Evolutionary conservation across 64 coral and sea anemone genomes (phyloP).

Genomic region (Pocillopora damicornis): DNA sequence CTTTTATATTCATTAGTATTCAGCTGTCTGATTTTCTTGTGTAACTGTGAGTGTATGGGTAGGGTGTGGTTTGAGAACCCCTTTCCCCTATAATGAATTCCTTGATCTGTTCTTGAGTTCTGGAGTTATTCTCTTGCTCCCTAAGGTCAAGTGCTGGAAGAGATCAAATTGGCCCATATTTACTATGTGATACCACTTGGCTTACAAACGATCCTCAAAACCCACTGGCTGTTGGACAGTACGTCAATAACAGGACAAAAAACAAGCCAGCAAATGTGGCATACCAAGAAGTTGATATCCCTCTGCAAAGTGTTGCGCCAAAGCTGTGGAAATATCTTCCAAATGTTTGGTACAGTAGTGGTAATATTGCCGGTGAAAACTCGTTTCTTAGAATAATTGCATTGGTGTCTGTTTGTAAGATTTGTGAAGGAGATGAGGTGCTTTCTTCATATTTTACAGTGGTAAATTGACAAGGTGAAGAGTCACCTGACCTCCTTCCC

Average conservation of each 20-base stretch:
- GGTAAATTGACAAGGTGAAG: slow-evolving; percentile 41
- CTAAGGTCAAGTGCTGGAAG: slow-evolving; percentile 73
- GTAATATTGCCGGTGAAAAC: slow-evolving; percentile 48
- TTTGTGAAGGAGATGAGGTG: slow-evolving; percentile 77
- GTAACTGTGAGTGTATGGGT: no score
- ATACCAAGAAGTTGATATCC: slow-evolving; percentile 88
- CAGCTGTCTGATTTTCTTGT: no score
- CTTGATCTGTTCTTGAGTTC: not conserved
- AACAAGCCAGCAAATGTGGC: slow-evolving; percentile 69
- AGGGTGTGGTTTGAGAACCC: no score
- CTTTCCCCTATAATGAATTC: no score
- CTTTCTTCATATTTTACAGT: slow-evolving; percentile 98
- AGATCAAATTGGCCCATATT: slow-evolving; percentile 78
- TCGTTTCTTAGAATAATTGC: slow-evolving; percentile 80
- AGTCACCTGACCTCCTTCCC: not conserved
- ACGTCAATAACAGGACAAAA: slow-evolving; percentile 81
- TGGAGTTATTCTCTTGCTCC: not conserved
- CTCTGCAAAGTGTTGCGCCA: slow-evolving; percentile 37
- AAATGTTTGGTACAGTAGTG: slow-evolving; percentile 90
- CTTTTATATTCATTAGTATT: no score
- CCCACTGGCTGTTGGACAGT: slow-evolving; percentile 87
- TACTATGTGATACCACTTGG: slow-evolving; percentile 84
- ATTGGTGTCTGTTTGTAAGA: slow-evolving; percentile 69
- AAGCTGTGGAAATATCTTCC: slow-evolving; percentile 76
- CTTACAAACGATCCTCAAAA: slow-evolving; percentile 57